Conservation (phyloP, 2,888 invertebrate species). For the Calliopum simillimum region DNA sequence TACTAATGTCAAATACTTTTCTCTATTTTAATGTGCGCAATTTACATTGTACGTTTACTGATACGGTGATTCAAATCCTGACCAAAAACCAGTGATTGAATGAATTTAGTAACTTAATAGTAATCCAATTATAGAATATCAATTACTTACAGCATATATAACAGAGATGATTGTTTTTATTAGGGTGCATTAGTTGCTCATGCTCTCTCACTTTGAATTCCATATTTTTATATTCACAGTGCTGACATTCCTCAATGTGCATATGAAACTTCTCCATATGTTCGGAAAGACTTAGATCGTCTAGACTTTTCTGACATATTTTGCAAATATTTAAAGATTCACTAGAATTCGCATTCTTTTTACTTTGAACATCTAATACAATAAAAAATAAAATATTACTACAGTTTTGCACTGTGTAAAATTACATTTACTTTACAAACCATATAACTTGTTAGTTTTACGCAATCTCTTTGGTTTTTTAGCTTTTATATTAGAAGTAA, state of each 20-base stretch:
- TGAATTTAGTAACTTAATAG: conserved; percentile 1
- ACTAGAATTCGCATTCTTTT: background rate
- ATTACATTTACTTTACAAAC: too few relatives aligned
- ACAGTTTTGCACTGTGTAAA: too few relatives aligned
- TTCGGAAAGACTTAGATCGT: conserved; percentile 30
- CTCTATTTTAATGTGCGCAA: too few relatives aligned
- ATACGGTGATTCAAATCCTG: too few relatives aligned
- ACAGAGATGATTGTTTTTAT: conserved; percentile 45
- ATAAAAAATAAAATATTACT: too few relatives aligned
- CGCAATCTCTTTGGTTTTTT: too few relatives aligned
- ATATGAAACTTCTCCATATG: conserved; percentile 42
- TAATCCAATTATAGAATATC: background rate
- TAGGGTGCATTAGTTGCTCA: conserved; percentile 38
- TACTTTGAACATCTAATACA: too few relatives aligned
- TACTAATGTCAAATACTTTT: too few relatives aligned
- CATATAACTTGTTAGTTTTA: too few relatives aligned
- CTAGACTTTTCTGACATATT: conserved; percentile 41
- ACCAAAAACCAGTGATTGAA: too few relatives aligned
- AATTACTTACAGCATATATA: conserved; percentile 50
- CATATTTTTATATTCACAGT: conserved; percentile 43
- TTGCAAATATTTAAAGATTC: conserved; percentile 35
- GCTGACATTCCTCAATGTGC: conserved; percentile 37
- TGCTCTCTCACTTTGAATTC: conserved; percentile 44
- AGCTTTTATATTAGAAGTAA: too few relatives aligned
- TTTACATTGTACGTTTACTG: too few relatives aligned